Evolutionary conservation across 2,797 vertebrate genomes (phyloP), one percentile per base, ranked within the genome.

Genomic region (Chiropotes sagulatus): DNA sequence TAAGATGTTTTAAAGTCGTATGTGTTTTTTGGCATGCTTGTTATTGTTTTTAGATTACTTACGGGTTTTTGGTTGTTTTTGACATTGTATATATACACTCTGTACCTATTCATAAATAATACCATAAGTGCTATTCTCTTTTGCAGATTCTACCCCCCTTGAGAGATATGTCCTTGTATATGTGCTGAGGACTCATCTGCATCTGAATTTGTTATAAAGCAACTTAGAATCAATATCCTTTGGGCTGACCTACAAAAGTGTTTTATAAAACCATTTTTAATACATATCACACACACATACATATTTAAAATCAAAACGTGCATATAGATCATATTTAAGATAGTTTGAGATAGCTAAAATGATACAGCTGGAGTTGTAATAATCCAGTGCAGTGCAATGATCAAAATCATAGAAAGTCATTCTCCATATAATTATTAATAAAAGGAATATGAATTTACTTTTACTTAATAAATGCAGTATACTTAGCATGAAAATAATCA

Each of bases 1-100:
- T 70, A 88, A 85, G 88, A 58, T 75, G 36, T 86, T 95, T 96
- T 44, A 81, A 93, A 82, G 57, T 76, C 30, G 44, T 22, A 67
- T 50, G 41, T 61, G 78, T 58, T 88, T 78, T 84, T 94, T 89
- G 79, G 64, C 46, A 96, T 36, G 72, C 12, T 64, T 94, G 19
- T 33, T 92, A 50, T 80, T 92, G 13, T 64, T 87, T 97, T 94
- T 84, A 95, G 50, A 87, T 84, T 83, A 85, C 33, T 44, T 26
- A 72, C 9, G 1, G 50, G 82, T 48, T 92, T 94, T 88, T 95
- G 36, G 54, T 81, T 96, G n/a, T 64, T 89, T 83, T 64, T 84
- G 48, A 86, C 57, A 82, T 58, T 58, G 13, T 41, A 20, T n/a
- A 44, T 78, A 1, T 50, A 50, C 1, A 64, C 13, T 92, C 54